These are phyloP conservation scores for Pipistrellus nathusii DNA, from an alignment of 2,797 vertebrate species.

Conservation along the genomic window DNA sequence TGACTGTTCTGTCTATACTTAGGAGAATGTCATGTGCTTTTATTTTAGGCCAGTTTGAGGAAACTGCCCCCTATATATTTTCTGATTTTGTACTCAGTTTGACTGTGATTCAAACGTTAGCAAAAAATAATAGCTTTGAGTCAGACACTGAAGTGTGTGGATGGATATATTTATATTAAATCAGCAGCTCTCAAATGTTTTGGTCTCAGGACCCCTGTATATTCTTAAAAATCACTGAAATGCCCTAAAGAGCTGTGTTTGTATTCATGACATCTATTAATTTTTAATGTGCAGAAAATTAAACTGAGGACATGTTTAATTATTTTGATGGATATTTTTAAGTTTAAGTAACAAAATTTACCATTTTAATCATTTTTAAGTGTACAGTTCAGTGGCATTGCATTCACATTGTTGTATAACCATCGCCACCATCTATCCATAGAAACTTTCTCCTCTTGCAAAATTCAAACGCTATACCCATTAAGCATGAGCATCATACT, in stretches of 20 bases:
- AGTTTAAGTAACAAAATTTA: neutral
- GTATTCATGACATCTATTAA: neutral
- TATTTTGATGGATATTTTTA: neutral
- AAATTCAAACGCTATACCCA: neutral
- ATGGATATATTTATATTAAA: slow-evolving; percentile 7
- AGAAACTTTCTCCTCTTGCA: neutral
- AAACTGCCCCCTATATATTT: neutral
- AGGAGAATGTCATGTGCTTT: slow-evolving; percentile 2
- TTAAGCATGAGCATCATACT: neutral
- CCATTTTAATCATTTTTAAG: neutral
- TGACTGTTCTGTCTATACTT: neutral
- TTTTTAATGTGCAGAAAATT: neutral
- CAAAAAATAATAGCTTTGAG: slow-evolving; percentile 22
- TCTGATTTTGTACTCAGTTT: slow-evolving; percentile 41
- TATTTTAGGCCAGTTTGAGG: slow-evolving; percentile 23
- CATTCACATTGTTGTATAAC: neutral
- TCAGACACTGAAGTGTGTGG: neutral
- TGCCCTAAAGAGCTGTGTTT: neutral
- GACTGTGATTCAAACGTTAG: neutral
- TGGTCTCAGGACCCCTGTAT: neutral
- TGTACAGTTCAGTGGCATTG: neutral
- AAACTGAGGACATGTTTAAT: neutral
- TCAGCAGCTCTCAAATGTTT: neutral
- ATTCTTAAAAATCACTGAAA: slow-evolving; percentile 26
- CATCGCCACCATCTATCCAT: neutral